Percentiles rank a stretch among this genome's conserved stretches.
These are phyloP conservation scores for Microplitis deprimator DNA, from an alignment of 2,888 invertebrate genomes.

Conservation along the genomic window DNA sequence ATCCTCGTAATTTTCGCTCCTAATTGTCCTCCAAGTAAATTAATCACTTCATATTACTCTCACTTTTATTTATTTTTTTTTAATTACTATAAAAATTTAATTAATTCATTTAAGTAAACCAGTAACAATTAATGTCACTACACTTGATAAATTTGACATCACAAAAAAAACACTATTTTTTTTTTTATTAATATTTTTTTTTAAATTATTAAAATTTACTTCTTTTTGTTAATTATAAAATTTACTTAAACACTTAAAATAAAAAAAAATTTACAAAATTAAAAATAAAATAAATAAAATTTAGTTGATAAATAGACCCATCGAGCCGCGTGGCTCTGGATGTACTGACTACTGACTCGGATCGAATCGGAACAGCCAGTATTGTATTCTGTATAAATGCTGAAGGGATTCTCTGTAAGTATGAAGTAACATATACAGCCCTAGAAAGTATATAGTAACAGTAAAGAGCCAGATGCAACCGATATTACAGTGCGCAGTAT, in stretches of 20 bases:
- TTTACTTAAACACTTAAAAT: neutral
- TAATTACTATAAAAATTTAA: neutral
- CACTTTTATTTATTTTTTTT: constrained; percentile 7
- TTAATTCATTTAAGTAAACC: neutral
- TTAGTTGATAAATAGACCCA: constrained; percentile 51
- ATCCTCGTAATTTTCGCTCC: constrained; percentile 36
- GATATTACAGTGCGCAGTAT: neutral
- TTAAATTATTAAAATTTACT: neutral
- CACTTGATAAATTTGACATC: neutral
- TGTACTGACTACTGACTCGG: constrained; percentile 50
- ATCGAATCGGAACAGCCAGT: no score
- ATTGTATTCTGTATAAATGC: no score
- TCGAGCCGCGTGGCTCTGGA: constrained; percentile 61
- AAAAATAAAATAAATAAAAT: constrained; percentile 16
- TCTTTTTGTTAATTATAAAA: neutral
- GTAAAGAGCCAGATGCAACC: neutral
- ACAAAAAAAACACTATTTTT: no score
- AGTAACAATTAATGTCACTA: neutral
- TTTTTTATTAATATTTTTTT: no score
- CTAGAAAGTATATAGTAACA: neutral
- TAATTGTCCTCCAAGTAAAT: constrained; percentile 3
- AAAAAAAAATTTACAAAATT: constrained; percentile 6
- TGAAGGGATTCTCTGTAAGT: no score
- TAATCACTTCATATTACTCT: constrained; percentile 9
- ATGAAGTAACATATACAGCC: no score